Evolutionary conservation across 2,113 vertebrate genomes (phyloP).

Genomic region (Marmota monax): DNA sequence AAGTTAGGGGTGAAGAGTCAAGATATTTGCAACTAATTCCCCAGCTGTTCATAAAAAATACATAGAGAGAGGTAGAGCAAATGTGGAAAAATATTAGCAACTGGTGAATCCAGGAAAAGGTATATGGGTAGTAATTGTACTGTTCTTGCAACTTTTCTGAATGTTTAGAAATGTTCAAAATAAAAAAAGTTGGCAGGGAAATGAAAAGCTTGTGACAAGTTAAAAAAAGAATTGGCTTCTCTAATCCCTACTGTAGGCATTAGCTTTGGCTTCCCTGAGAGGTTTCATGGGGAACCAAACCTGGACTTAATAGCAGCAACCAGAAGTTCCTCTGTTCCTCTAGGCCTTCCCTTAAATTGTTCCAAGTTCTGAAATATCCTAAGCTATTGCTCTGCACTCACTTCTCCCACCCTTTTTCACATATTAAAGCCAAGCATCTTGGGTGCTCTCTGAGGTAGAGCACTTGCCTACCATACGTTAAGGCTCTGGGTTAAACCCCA

Average conservation of each 20-base stretch:
- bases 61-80: neutral
- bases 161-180: constrained; percentile 48
- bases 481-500: no score
- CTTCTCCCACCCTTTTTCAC: neutral
- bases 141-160: constrained; percentile 14
- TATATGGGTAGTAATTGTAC: neutral
- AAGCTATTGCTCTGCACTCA: neutral
- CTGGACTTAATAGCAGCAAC: neutral
- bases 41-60: constrained; percentile 23
- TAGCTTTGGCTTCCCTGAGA: constrained; percentile 17
- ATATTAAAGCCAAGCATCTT: neutral
- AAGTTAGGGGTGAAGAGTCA: neutral
- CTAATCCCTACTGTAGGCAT: neutral
- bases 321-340: neutral
- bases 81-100: constrained; percentile 35
- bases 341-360: neutral
- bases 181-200: constrained; percentile 35
- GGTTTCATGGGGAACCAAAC: neutral
- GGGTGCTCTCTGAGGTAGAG: neutral
- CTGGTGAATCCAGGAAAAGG: neutral
- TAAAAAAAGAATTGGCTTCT: neutral
- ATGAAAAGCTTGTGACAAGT: constrained; percentile 36
- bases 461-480: no score
- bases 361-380: neutral
- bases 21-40: neutral